Base-by-base conservation (phyloP, 2,113 vertebrate genomes). In the Sardina pilchardus region DNA sequence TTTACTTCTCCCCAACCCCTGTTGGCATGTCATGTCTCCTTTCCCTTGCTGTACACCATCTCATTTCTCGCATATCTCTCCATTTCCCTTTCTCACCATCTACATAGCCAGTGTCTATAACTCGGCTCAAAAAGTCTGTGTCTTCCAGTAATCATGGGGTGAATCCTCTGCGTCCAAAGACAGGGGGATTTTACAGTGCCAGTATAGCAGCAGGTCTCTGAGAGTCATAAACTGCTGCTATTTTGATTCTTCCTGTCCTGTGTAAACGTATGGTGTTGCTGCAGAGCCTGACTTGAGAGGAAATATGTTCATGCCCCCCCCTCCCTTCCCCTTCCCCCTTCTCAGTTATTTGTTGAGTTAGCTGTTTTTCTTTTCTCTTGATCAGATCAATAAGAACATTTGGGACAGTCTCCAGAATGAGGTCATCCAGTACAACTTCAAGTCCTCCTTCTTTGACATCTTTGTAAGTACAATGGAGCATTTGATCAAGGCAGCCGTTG, bases 361-460 rank as follows among this genome's bases (percentile, higher is more conserved):
- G 12, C 42, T 81, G 14, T 19, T 36, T 81, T 2, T 9, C 45
- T 10, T 63, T 86, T 21, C 91, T 86, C 85, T 90, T 81, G 81
- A 87, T 2, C 93, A 99, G 98, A 96, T 95, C 47, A 94, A 94
- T 82, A 95, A 92, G 80, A 93, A 96, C 36, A 96, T 99, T 91
- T 93, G 93, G 94, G 91, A 93, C 24, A 97, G 93, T 89, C 83
- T 99, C 90, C 88, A 94, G 87, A 90, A 89, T 0, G 98, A 99
- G 93, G 96, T 99, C 43, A 26, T 97, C 89, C 0, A 87, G 0
- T 99, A 99, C 90, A 81, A 92, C 0, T 99, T 97, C 82, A 94
- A 92, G 81, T 95, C 93, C 1, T 99, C 98, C 0, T 99, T 99
- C 94, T 99, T 99, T 71, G 98, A 99, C 90, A 99, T 99, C 86